Evolutionary conservation across 1,140 invertebrate species (phyloP).

Genomic region (Ceratina calcarata): DNA sequence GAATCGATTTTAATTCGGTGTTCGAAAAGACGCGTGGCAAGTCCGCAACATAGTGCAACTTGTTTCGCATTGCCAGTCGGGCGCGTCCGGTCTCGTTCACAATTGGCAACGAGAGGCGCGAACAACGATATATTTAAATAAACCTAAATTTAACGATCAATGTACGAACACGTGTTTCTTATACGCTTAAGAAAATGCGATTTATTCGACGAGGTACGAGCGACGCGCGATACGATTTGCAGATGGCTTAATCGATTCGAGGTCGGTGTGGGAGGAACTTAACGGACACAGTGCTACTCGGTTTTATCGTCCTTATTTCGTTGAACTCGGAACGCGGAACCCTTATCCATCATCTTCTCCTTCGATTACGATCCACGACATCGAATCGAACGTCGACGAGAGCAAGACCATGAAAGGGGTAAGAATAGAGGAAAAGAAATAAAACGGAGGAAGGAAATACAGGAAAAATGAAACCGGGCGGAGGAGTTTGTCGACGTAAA

Average conservation of each 20-base stretch:
- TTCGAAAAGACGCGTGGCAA: constrained; percentile 25
- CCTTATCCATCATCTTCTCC: constrained; percentile 64
- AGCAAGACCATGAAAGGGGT: constrained; percentile 21
- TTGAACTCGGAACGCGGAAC: constrained; percentile 19
- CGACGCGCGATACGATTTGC: background rate
- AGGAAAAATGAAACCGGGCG: constrained; percentile 21
- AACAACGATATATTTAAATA: too few relatives aligned
- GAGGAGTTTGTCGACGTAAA: too few relatives aligned
- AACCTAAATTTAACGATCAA: too few relatives aligned
- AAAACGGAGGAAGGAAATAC: constrained; percentile 25
- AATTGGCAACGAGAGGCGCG: background rate
- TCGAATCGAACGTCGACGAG: constrained; percentile 44
- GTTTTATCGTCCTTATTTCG: constrained; percentile 44
- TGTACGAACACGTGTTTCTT: too few relatives aligned
- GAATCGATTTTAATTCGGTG: constrained; percentile 25
- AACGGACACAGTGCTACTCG: constrained; percentile 13
- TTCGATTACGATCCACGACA: constrained; percentile 62
- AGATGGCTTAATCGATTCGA: background rate
- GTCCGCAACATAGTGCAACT: constrained; percentile 48
- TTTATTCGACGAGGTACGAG: too few relatives aligned
- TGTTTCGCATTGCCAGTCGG: constrained; percentile 38
- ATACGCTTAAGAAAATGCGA: too few relatives aligned
- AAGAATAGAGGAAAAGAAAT: constrained; percentile 3
- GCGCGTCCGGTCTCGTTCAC: constrained; percentile 25
- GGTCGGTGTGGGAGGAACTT: constrained; percentile 24